Conservation (phyloP, 2,113 vertebrate species). For the Cyprinodon tularosa region DNA sequence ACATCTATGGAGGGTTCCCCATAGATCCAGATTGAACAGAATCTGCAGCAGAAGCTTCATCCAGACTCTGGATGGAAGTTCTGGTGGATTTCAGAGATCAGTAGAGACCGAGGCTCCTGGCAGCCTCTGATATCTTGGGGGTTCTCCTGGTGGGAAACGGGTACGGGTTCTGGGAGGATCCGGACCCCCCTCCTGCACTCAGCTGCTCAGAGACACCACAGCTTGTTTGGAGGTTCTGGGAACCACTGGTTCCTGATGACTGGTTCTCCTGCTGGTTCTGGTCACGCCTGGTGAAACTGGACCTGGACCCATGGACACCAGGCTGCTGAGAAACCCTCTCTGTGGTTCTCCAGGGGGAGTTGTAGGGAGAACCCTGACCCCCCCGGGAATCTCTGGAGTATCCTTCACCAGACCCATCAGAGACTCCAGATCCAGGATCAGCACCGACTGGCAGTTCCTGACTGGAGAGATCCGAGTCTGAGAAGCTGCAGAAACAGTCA, state of each 20-base stretch:
- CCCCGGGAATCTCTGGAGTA: background rate
- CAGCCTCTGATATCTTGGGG: slow-evolving; percentile 82
- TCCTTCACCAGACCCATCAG: background rate
- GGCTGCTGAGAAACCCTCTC: background rate
- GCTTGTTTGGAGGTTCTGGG: slow-evolving; percentile 7
- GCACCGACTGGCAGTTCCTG: background rate
- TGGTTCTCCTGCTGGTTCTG: background rate
- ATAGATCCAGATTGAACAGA: background rate
- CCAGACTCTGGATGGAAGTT: background rate
- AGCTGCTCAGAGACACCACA: slow-evolving; percentile 57
- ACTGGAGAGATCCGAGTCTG: background rate
- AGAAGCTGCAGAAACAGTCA: background rate
- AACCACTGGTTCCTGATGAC: background rate
- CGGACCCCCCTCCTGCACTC: slow-evolving; percentile 35
- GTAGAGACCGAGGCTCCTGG: slow-evolving; percentile 78
- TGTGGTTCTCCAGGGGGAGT: background rate
- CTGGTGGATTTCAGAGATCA: slow-evolving; percentile 12
- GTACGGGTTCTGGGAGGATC: slow-evolving; percentile 67
- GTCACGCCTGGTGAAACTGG: background rate
- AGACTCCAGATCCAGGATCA: background rate
- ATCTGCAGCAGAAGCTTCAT: background rate
- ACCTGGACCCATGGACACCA: background rate
- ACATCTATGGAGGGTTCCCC: no score
- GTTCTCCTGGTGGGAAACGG: slow-evolving; percentile 82
- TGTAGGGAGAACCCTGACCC: background rate